Conservation (phyloP, 2,113 vertebrate genomes). For the Carollia perspicillata region DNA sequence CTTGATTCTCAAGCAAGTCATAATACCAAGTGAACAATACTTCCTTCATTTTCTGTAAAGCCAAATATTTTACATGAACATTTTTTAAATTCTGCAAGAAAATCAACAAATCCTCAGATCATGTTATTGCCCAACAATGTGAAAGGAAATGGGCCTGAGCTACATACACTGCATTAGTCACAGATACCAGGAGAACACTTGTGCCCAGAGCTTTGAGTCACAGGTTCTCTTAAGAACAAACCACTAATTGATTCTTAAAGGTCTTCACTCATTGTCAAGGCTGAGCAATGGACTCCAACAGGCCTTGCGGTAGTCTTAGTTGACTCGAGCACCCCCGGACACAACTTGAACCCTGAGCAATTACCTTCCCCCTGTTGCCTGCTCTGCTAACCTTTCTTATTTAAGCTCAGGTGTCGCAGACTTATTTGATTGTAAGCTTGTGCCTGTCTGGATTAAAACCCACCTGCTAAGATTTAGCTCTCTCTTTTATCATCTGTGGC, state of each 20-base stretch:
- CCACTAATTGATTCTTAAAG: background rate
- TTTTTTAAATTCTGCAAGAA: background rate
- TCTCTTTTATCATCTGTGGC: background rate
- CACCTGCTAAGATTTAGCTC: background rate
- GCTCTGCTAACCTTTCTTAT: background rate
- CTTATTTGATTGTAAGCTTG: background rate
- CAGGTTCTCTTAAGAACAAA: background rate
- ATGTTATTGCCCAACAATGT: background rate
- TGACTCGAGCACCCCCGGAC: background rate
- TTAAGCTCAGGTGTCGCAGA: background rate
- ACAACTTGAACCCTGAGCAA: background rate
- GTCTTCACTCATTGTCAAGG: background rate
- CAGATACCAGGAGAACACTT: background rate
- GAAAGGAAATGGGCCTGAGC: background rate
- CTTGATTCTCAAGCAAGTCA: slow-evolving; percentile 38
- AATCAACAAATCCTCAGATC: background rate
- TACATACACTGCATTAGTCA: background rate
- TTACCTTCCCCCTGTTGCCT: background rate
- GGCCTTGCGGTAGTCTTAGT: background rate
- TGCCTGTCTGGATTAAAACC: background rate
- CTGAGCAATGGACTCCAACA: background rate
- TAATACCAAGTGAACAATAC: background rate
- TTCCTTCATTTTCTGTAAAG: slow-evolving; percentile 7
- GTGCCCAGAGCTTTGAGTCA: background rate
- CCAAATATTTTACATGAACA: background rate